Percentiles rank a stretch among this genome's conserved stretches.
These are phyloP conservation scores for Pinctada fucata DNA, from an alignment of 2,888 invertebrate species.

Conservation along the genomic window DNA sequence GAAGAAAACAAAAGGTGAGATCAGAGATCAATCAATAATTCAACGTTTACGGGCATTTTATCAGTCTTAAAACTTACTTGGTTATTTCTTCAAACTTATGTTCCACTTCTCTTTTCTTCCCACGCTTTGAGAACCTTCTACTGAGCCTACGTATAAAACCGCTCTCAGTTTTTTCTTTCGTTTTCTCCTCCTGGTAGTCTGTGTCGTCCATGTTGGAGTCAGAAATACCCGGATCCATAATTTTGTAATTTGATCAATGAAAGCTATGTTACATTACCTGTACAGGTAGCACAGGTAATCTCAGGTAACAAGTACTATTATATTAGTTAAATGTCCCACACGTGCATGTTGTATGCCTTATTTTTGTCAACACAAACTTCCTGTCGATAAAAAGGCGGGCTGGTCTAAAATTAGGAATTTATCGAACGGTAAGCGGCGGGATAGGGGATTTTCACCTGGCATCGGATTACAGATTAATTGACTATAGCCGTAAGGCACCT, in stretches of 20 bases:
- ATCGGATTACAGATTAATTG: too few relatives aligned
- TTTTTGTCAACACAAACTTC: too few relatives aligned
- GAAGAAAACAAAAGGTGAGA: too few relatives aligned
- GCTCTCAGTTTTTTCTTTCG: constrained; percentile 1
- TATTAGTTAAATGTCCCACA: too few relatives aligned
- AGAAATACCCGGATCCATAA: not conserved
- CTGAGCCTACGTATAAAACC: constrained; percentile 18
- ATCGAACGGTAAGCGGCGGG: too few relatives aligned
- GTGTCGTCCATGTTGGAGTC: not conserved
- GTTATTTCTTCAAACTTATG: constrained; percentile 26
- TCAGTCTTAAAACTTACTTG: not conserved
- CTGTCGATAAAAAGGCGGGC: too few relatives aligned
- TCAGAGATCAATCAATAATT: too few relatives aligned
- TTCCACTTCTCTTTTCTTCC: constrained; percentile 8
- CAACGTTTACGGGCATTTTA: too few relatives aligned
- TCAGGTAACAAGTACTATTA: not conserved
- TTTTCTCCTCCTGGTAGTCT: not conserved
- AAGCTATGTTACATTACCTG: not conserved
- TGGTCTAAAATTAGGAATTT: too few relatives aligned
- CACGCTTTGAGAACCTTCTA: constrained; percentile 20
- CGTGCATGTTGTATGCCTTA: too few relatives aligned
- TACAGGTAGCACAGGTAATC: not conserved
- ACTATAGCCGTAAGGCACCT: too few relatives aligned
- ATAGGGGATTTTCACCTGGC: too few relatives aligned
- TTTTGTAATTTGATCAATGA: not conserved